These are phyloP conservation scores for Spheniscus humboldti DNA, from an alignment of 2,797 vertebrate genomes.

Conservation along the genomic window DNA sequence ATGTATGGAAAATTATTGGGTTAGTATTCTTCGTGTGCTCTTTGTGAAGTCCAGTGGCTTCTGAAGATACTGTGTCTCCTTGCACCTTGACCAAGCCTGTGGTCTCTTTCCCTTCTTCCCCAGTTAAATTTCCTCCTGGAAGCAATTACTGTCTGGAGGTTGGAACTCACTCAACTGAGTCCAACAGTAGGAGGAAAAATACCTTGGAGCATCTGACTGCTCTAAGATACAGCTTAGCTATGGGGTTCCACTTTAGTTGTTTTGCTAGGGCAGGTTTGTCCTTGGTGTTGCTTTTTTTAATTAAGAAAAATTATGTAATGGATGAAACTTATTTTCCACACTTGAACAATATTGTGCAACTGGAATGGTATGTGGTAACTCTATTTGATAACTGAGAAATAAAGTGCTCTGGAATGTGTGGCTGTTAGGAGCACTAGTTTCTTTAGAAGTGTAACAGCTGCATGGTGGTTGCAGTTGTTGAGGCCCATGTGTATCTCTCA, in stretches of 20 bases:
- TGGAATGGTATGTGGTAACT: background rate
- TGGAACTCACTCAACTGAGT: background rate
- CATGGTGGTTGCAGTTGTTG: background rate
- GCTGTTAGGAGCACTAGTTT: background rate
- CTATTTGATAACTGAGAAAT: background rate
- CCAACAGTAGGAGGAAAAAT: background rate
- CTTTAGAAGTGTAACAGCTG: too few relatives aligned
- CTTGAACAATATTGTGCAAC: rapidly evolving
- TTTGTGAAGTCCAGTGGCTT: background rate
- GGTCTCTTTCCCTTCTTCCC: background rate
- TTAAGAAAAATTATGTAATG: background rate
- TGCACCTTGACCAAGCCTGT: rapidly evolving
- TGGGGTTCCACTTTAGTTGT: rapidly evolving
- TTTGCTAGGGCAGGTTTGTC: background rate
- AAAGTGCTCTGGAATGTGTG: rapidly evolving
- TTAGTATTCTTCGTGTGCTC: background rate
- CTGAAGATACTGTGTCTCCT: background rate
- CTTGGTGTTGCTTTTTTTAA: background rate
- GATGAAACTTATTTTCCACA: rapidly evolving
- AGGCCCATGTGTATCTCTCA: background rate
- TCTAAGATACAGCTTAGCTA: background rate
- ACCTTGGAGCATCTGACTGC: background rate
- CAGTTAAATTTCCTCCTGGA: background rate
- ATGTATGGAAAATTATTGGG: rapidly evolving
- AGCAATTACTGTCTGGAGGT: background rate